A percentile compares a stretch with the other conserved stretches of the same genome.
Evolutionary conservation across 2,888 invertebrate genomes (phyloP).

Genomic region (Drosophila phalerata): DNA sequence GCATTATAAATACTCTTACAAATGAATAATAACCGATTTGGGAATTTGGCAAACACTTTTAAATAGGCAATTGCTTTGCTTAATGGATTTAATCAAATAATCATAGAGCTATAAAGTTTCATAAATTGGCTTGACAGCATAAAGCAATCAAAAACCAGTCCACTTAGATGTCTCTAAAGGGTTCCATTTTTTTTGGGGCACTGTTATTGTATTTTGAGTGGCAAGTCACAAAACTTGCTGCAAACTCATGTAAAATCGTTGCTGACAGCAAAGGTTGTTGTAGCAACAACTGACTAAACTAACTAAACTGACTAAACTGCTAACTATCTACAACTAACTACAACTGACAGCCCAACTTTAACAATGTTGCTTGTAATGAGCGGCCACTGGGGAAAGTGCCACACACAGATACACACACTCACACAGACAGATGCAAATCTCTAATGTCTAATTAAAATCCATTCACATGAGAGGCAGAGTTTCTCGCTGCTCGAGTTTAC

Average conservation of each 20-base stretch:
- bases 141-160: constrained; percentile 41
- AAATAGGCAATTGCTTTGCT: constrained; percentile 15
- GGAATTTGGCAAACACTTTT: neutral
- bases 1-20: neutral
- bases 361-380: constrained; percentile 36
- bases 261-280: constrained; percentile 17
- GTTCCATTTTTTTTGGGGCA: neutral
- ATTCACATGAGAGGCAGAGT: constrained; percentile 26
- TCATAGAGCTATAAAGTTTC: constrained; percentile 26
- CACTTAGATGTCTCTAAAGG: constrained; percentile 43
- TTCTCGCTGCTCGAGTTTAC: neutral
- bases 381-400: constrained; percentile 12
- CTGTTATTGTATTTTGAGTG: neutral
- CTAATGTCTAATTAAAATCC: constrained; percentile 57
- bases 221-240: constrained; percentile 16
- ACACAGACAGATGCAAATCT: constrained; percentile 41
- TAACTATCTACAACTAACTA: constrained; percentile 7
- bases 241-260: constrained; percentile 33
- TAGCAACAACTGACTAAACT: constrained; percentile 6
- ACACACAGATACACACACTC: constrained; percentile 9
- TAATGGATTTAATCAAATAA: constrained; percentile 55
- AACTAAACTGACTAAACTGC: constrained; percentile 1
- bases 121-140: constrained; percentile 31
- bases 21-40: neutral
- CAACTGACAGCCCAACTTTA: constrained; percentile 33